These are phyloP conservation scores for Phodopus roborovskii DNA, from an alignment of 2,113 vertebrate genomes.

Conservation along the genomic window DNA sequence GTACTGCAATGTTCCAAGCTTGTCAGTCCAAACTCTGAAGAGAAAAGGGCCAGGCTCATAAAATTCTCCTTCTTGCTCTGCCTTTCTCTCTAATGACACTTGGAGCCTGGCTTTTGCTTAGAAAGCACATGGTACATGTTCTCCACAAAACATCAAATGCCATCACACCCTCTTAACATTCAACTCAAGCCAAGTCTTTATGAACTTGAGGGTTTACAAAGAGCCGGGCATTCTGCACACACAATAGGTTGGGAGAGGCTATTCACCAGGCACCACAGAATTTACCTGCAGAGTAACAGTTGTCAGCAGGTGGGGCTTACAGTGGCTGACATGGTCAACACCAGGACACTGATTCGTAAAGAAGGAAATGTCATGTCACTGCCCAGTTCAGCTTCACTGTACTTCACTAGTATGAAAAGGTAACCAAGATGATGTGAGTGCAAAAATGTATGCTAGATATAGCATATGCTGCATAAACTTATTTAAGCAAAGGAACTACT, in stretches of 20 bases:
- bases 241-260: not conserved
- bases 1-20: not conserved
- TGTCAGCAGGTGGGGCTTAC: rapidly evolving
- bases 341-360: not conserved
- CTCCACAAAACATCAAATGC: conserved; percentile 24
- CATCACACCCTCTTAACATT: conserved; percentile 61
- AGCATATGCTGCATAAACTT: conserved; percentile 12
- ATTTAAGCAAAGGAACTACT: conserved; percentile 33
- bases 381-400: not conserved
- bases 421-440: conserved; percentile 11
- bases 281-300: not conserved
- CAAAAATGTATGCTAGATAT: not conserved
- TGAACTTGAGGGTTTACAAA: conserved; percentile 2
- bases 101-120: conserved; percentile 32
- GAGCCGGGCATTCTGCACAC: not conserved
- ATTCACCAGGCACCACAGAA: not conserved
- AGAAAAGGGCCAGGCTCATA: not conserved
- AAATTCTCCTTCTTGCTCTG: not conserved
- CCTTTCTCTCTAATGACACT: not conserved
- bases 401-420: conserved; percentile 27
- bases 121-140: conserved; percentile 40
- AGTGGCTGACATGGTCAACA: not conserved
- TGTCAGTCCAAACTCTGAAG: not conserved
- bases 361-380: not conserved
- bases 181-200: conserved; percentile 68